Conservation (phyloP, 2,113 vertebrate species). For the Irena cyanogastra region DNA sequence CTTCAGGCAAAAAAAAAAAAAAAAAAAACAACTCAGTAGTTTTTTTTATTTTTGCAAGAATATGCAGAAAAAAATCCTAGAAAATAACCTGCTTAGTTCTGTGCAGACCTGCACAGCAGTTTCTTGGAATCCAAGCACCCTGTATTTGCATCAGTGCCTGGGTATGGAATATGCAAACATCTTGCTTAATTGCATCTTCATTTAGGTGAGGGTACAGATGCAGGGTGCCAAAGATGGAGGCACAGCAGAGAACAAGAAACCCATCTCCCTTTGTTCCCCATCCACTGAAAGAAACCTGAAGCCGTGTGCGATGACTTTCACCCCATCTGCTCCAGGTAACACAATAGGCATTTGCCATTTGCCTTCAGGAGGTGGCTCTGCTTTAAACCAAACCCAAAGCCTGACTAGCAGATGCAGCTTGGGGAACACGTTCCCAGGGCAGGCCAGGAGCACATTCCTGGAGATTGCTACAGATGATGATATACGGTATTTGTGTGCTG, state of each 20-base stretch:
- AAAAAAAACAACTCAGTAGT: background rate
- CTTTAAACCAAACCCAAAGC: background rate
- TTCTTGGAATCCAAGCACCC: background rate
- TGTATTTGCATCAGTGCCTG: background rate
- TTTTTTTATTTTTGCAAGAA: background rate
- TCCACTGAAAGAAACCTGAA: background rate
- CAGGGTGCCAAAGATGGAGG: background rate
- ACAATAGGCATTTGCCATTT: background rate
- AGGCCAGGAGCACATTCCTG: background rate
- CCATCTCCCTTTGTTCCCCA: background rate
- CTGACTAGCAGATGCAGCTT: background rate
- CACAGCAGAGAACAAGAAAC: background rate
- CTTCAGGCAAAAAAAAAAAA: background rate
- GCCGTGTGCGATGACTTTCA: background rate
- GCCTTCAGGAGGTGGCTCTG: background rate
- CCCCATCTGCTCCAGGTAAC: conserved; percentile 14
- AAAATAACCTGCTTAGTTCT: background rate
- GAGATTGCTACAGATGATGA: background rate
- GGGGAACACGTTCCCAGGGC: background rate
- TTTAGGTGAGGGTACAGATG: background rate
- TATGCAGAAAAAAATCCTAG: background rate
- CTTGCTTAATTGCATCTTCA: background rate
- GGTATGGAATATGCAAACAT: background rate
- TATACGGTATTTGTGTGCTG: background rate
- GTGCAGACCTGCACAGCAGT: background rate